Evolutionary conservation across 1,140 invertebrate species (phyloP).

Genomic region (Ceratosolen solmsi): DNA sequence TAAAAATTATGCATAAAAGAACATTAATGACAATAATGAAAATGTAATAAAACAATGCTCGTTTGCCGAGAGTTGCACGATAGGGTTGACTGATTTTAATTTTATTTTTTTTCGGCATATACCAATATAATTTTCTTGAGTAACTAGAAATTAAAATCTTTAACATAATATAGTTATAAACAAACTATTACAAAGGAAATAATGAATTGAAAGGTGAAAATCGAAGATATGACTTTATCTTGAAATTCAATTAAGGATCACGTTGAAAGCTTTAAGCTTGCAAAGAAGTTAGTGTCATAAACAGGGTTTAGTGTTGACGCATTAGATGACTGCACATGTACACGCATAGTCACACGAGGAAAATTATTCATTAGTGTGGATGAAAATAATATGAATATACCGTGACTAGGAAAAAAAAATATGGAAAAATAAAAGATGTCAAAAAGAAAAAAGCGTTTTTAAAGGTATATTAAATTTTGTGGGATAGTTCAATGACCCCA

Average conservation of each 20-base stretch:
- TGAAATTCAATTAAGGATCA: conserved; percentile 13
- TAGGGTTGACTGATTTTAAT: conserved; percentile 46
- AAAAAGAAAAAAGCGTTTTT: conserved; percentile 59
- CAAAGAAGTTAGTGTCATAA: conserved; percentile 36
- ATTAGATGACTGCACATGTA: conserved; percentile 29
- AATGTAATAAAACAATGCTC: conserved; percentile 49
- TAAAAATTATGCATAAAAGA: conserved; percentile 45
- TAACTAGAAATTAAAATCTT: conserved; percentile 2
- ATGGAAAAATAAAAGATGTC: neutral
- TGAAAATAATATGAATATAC: conserved; percentile 29
- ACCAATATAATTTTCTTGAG: conserved; percentile 20
- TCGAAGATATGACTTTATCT: neutral
- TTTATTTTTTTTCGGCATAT: conserved; percentile 36
- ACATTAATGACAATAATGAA: conserved; percentile 50
- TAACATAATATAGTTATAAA: conserved; percentile 26
- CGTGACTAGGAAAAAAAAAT: conserved; percentile 2
- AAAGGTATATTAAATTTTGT: conserved; percentile 70
- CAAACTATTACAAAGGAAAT: neutral
- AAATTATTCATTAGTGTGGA: neutral
- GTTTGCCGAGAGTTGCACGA: conserved; percentile 36
- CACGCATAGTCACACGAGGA: neutral
- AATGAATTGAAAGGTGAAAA: neutral
- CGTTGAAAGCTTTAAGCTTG: conserved; percentile 42
- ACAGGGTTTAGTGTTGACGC: conserved; percentile 34
- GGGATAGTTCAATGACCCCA: conserved; percentile 69